phyloP scores from a whole-genome alignment of 2,113 vertebrate species.

The Cyanoramphus novaezelandiae region DNA sequence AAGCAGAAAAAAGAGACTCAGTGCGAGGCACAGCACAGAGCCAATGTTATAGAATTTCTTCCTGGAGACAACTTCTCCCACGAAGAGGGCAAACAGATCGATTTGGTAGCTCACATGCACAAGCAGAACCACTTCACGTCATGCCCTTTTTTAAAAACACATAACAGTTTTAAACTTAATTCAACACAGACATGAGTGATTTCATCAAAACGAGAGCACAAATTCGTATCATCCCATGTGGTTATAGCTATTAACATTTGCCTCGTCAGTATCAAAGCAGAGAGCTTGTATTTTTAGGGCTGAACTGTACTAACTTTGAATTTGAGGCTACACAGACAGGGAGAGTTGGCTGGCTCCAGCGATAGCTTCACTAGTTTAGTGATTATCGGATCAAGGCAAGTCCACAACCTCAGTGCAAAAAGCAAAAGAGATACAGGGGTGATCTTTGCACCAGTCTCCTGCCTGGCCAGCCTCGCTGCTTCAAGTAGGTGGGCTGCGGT shows the following conservation, averaged over 20 bases:
- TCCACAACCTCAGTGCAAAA: background rate
- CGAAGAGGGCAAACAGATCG: background rate
- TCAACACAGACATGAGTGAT: background rate
- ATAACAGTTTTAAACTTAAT: background rate
- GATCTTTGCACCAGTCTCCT: too few relatives aligned
- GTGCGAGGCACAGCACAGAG: background rate
- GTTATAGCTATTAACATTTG: background rate
- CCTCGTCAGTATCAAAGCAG: background rate
- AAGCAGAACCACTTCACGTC: background rate
- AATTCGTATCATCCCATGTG: background rate
- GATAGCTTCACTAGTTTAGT: background rate
- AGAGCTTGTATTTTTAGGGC: background rate
- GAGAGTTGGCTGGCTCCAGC: background rate
- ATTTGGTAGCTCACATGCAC: fast-evolving
- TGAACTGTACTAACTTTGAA: background rate
- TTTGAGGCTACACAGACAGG: background rate
- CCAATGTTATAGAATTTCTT: background rate
- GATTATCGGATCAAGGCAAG: background rate
- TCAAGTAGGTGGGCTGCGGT: background rate
- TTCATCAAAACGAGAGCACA: background rate
- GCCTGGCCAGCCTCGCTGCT: background rate
- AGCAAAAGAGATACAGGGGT: background rate
- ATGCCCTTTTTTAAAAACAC: background rate
- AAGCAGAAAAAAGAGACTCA: background rate
- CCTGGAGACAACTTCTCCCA: background rate